Conservation (phyloP, 2,113 vertebrate species). For the Notiomystis cincta region DNA sequence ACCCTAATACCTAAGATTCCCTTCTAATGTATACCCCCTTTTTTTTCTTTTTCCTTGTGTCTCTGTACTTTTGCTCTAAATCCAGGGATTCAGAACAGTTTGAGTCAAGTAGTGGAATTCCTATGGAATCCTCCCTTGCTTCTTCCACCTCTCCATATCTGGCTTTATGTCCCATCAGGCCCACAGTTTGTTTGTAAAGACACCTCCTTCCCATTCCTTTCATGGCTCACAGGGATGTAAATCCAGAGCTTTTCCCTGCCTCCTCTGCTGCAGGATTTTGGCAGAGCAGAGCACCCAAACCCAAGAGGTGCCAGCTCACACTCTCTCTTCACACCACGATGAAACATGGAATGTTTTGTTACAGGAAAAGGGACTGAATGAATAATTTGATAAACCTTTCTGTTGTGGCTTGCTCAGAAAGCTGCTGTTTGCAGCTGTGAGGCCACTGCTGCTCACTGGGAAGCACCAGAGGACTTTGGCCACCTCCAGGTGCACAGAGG, state of each 20-base stretch:
- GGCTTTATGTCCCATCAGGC: too few species aligned
- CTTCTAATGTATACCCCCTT: too few species aligned
- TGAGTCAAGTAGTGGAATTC: too few species aligned
- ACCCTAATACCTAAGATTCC: too few species aligned
- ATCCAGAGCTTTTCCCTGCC: neutral
- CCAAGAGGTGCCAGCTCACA: accelerated
- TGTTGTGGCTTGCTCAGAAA: neutral
- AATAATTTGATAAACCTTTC: neutral
- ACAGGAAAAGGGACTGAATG: neutral
- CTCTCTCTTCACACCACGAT: accelerated
- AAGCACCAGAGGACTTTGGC: neutral
- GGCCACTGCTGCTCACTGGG: accelerated
- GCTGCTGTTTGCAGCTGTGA: neutral
- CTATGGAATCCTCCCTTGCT: too few species aligned
- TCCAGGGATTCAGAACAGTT: too few species aligned
- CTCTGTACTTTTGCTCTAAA: too few species aligned
- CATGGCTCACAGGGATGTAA: accelerated
- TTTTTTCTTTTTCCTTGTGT: too few species aligned
- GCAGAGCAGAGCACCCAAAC: neutral
- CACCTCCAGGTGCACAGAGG: neutral
- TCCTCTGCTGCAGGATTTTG: neutral
- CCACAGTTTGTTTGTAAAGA: too few species aligned
- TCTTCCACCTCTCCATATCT: too few species aligned
- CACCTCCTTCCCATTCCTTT: too few species aligned
- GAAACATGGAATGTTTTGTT: neutral